Evolutionary conservation across 2,888 invertebrate genomes (phyloP).

Genomic region (Drosophila affinis): DNA sequence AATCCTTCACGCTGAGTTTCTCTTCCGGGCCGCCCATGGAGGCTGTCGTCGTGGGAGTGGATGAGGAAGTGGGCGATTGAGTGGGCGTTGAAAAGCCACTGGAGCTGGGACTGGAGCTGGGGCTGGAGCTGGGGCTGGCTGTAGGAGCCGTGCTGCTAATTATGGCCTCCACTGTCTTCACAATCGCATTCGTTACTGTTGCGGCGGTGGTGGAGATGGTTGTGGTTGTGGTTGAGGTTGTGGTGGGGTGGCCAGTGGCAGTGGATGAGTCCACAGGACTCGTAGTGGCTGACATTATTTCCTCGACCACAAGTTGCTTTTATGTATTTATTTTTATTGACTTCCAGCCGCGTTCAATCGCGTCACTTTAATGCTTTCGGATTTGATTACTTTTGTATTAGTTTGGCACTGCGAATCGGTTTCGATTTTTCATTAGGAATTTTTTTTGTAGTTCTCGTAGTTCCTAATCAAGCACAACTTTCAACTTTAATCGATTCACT

Average conservation of each 20-base stretch:
- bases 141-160: conserved; percentile 67
- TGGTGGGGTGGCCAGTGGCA: neutral
- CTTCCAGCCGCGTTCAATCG: conserved; percentile 64
- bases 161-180: conserved; percentile 68
- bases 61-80: neutral
- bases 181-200: conserved; percentile 53
- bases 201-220: conserved; percentile 17
- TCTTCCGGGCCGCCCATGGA: conserved; percentile 26
- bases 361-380: conserved; percentile 57
- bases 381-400: conserved; percentile 71
- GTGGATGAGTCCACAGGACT: conserved; percentile 17
- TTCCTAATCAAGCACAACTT: conserved; percentile 31
- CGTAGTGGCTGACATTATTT: conserved; percentile 67
- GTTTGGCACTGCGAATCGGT: conserved; percentile 39
- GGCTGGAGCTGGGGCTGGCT: conserved; percentile 4
- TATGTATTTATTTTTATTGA: conserved; percentile 72
- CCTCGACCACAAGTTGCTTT: conserved; percentile 68
- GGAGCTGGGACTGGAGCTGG: neutral
- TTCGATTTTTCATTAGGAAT: conserved; percentile 61
- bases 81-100: conserved; percentile 11
- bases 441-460: neutral
- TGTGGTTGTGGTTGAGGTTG: conserved; percentile 20
- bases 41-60: conserved; percentile 28
- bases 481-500: conserved; percentile 16
- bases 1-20: conserved; percentile 80